phyloP scores from a whole-genome alignment of 2,113 vertebrate genomes.

The Myrmecobius fasciatus region DNA sequence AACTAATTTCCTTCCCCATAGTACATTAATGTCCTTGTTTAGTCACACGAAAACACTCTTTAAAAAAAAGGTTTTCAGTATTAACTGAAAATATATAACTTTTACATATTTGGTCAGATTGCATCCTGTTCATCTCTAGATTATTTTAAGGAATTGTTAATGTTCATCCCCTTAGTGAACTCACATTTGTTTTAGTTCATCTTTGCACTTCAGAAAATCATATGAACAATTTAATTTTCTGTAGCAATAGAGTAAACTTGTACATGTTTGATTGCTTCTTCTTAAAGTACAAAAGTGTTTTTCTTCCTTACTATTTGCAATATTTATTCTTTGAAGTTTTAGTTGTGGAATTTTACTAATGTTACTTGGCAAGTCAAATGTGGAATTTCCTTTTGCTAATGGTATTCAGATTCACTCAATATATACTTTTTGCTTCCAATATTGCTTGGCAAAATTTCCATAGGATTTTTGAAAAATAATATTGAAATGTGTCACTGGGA shows the following conservation, averaged over 20 bases:
- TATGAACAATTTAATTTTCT: neutral
- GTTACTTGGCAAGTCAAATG: neutral
- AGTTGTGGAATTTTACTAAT: neutral
- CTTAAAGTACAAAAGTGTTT: neutral
- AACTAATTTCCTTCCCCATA: neutral
- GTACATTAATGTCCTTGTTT: neutral
- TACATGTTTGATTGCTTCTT: neutral
- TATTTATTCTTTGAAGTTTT: neutral
- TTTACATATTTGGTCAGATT: neutral
- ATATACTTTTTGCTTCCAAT: neutral
- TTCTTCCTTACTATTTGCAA: neutral
- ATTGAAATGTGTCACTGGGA: neutral
- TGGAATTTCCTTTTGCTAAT: neutral
- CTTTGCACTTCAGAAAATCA: neutral
- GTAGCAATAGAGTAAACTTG: neutral
- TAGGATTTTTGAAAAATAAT: neutral
- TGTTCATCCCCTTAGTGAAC: neutral
- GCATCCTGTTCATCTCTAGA: neutral
- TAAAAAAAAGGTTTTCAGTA: neutral
- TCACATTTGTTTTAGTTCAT: neutral
- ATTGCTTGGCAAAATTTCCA: neutral
- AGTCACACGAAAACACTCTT: neutral
- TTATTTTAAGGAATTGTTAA: neutral
- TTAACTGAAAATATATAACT: neutral
- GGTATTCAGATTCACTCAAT: neutral